Conservation (phyloP, 2,888 invertebrate genomes). For the Drosophila kanekoi region DNA sequence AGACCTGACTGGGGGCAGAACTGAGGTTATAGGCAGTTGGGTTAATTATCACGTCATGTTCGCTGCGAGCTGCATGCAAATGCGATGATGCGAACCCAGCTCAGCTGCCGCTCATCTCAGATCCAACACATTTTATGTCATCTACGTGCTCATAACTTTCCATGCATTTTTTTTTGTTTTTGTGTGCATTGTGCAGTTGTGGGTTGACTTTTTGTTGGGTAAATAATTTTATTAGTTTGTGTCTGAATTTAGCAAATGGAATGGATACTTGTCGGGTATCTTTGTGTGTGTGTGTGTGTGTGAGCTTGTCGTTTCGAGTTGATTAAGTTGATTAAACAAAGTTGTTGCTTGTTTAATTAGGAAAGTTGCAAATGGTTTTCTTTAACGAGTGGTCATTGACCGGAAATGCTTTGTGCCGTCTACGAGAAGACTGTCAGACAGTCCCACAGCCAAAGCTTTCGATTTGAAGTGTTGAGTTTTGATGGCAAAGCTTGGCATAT, state of each 20-base stretch:
- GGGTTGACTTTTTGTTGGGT: constrained; percentile 31
- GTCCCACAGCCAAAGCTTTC: background rate
- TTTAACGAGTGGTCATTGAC: constrained; percentile 45
- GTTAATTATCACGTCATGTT: constrained; percentile 68
- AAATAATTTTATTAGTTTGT: constrained; percentile 56
- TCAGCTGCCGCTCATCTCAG: background rate
- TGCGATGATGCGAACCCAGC: constrained; percentile 3
- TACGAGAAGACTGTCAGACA: background rate
- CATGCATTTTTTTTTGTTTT: constrained; percentile 39
- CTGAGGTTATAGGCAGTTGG: constrained; percentile 34
- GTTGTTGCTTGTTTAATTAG: constrained; percentile 64
- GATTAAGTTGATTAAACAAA: constrained; percentile 42
- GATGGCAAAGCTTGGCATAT: background rate
- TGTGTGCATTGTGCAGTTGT: constrained; percentile 24
- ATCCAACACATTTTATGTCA: constrained; percentile 58
- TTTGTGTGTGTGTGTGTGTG: background rate
- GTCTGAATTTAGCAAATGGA: constrained; percentile 31
- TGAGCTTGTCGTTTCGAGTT: constrained; percentile 41
- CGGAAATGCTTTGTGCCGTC: constrained; percentile 15
- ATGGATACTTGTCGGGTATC: constrained; percentile 6
- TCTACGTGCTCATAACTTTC: constrained; percentile 73
- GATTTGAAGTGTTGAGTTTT: constrained; percentile 3
- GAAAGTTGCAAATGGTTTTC: constrained; percentile 59
- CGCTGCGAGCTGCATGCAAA: constrained; percentile 51
- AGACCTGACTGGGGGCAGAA: constrained; percentile 9